Conservation (phyloP, 2,797 vertebrate genomes). For the Oryzias sinensis region DNA sequence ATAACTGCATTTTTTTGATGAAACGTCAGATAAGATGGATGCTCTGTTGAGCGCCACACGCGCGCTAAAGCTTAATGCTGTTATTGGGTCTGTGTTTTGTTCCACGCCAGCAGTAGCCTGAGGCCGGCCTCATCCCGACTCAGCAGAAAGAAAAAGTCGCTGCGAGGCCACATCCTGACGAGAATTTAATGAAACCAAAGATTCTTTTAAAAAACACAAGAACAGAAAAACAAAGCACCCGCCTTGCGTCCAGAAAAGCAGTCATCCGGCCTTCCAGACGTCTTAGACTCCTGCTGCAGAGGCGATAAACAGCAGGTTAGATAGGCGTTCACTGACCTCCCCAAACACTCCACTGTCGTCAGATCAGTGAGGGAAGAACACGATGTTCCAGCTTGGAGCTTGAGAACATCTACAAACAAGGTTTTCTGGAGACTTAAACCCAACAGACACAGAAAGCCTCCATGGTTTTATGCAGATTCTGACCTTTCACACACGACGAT, state of each 20-base stretch:
- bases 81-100: conserved; percentile 22
- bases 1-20: conserved; percentile 7
- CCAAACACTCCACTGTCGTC: too few relatives aligned
- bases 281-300: too few relatives aligned
- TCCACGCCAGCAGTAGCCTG: conserved; percentile 24
- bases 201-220: conserved; percentile 1
- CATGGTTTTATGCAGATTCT: too few relatives aligned
- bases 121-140: conserved; percentile 28
- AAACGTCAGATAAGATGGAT: conserved; percentile 32
- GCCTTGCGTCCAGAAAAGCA: conserved; percentile 2
- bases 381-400: too few relatives aligned
- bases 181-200: conserved; percentile 34
- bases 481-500: too few relatives aligned
- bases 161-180: conserved; percentile 32
- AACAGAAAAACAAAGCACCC: conserved; percentile 26
- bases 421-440: too few relatives aligned
- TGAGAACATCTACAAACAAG: too few relatives aligned
- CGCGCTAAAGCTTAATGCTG: conserved; percentile 4
- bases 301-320: too few relatives aligned
- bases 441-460: too few relatives aligned
- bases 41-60: conserved; percentile 9
- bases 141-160: conserved; percentile 33
- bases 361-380: too few relatives aligned
- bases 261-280: too few relatives aligned
- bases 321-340: too few relatives aligned